These are phyloP conservation scores for Ypsolopha scabrella DNA, from an alignment of 2,888 invertebrate species.

Conservation along the genomic window DNA sequence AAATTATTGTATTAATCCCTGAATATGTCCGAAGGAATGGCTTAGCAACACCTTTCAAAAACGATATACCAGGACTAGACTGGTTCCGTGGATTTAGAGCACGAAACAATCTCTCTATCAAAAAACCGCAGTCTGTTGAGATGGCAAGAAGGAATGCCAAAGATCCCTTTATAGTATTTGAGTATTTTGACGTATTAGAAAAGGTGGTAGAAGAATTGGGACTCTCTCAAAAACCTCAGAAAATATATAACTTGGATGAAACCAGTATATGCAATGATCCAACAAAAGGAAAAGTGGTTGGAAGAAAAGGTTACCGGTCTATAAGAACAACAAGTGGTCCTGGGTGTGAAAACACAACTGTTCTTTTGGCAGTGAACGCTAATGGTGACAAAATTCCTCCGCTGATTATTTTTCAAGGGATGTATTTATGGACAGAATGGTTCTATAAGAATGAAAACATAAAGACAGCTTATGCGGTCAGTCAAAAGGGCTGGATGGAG, in stretches of 20 bases:
- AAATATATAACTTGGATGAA: conserved; percentile 18
- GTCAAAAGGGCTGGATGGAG: conserved; percentile 22
- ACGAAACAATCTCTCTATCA: too few species aligned
- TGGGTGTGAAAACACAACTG: conserved; percentile 6
- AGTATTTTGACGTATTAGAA: conserved; percentile 15
- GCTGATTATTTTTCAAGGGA: conserved; percentile 4
- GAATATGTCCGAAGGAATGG: too few species aligned
- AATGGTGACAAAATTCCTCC: conserved; percentile 6
- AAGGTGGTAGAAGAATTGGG: conserved; percentile 10
- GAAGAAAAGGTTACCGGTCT: conserved; percentile 5
- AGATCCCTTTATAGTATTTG: conserved; percentile 16
- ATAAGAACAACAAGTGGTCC: conserved; percentile 11
- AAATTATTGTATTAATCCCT: too few species aligned
- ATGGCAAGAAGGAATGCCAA: conserved; percentile 15
- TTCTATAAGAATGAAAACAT: conserved; percentile 4
- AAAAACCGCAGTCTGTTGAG: conserved; percentile 19
- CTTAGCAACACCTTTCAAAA: too few species aligned
- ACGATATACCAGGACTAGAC: too few species aligned
- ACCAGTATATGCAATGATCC: conserved; percentile 10
- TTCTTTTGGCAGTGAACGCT: conserved; percentile 8
- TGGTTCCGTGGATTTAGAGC: too few species aligned
- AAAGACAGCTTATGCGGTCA: conserved; percentile 16
- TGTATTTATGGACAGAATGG: conserved; percentile 15
- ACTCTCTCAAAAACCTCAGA: conserved; percentile 11
- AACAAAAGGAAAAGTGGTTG: conserved; percentile 14